Base-by-base conservation (phyloP, 2,113 vertebrate genomes). In the Lepisosteus oculatus region DNA sequence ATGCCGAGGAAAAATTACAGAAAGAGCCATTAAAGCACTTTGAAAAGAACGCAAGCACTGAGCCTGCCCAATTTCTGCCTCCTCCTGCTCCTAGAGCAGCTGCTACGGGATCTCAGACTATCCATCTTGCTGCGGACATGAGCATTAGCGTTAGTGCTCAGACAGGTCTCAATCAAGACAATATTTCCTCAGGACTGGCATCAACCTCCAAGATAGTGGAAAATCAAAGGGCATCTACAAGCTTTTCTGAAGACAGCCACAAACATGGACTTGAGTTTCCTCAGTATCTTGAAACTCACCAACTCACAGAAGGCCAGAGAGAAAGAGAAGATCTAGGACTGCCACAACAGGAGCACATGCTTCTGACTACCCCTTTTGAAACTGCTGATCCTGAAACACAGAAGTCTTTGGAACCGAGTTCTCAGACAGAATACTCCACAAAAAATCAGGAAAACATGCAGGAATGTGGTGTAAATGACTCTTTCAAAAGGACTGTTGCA, bases 261-360 rank as follows among this genome's bases (percentile, higher is more conserved):
- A 65, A 57, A 84, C 85, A 81, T 85, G 81, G 79, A 77, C 47
- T 86, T 70, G 74, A 55, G 8, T 67, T 72, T 69, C 72, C 74
- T 70, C 76, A 76, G 78, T 70, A 57, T 61, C 43, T 70, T 72
- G 80, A 81, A 65, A 54, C 54, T 42, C n/a, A 43, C 3, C 47
- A 51, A 9, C 47, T 51, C 47, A 9, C 47, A 51, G 47, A 5
- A 9, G 47, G 47, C 47, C 47, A 1, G 2, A 51, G 47, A 51
- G 47, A 51, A 9, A 51, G 47, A 51, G 47, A 51, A 51, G 47
- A 51, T 5, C 47, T 65, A 65, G 56, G 55, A 61, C 62, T 61
- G 64, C 63, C 42, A 14, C 47, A 55, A 69, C 3, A 2, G 43
- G 63, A 64, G 47, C 45, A n/a, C 17, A 51, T 29, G 47, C 47